phyloP scores from a whole-genome alignment of 2,888 invertebrate genomes.

The Pristionchus arcanus region DNA sequence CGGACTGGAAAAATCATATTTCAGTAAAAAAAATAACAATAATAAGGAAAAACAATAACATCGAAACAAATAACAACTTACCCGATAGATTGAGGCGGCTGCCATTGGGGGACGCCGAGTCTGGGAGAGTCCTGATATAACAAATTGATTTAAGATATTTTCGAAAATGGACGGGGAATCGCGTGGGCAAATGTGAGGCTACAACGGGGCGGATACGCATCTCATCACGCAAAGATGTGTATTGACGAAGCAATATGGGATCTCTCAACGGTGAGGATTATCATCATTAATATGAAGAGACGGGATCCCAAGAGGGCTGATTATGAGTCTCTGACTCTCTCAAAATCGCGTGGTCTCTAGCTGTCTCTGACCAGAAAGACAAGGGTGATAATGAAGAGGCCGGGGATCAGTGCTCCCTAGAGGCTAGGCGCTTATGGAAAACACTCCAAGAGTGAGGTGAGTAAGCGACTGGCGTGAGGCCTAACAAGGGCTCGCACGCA shows the following conservation, averaged over 20 bases:
- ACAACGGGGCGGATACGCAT: not conserved
- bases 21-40: not conserved
- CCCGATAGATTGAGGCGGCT: not conserved
- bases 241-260: not conserved
- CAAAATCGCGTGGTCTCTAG: not conserved
- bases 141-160: not conserved
- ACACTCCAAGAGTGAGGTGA: not conserved
- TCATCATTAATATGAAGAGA: not conserved
- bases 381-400: not conserved
- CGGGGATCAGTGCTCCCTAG: not conserved
- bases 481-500: not conserved
- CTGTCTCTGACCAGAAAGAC: not conserved
- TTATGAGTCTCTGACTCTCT: not conserved
- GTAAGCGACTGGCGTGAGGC: not conserved
- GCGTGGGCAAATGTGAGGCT: not conserved
- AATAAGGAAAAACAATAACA: not conserved
- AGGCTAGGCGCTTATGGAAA: not conserved
- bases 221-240: not conserved
- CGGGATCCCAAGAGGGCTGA: not conserved
- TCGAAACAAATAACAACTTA: not conserved
- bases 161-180: not conserved
- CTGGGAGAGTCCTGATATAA: not conserved
- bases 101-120: constrained; percentile 42
- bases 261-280: not conserved
- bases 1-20: not conserved